phyloP scores from a whole-genome alignment of 1,140 invertebrate genomes.

The Ceratina australensis region DNA sequence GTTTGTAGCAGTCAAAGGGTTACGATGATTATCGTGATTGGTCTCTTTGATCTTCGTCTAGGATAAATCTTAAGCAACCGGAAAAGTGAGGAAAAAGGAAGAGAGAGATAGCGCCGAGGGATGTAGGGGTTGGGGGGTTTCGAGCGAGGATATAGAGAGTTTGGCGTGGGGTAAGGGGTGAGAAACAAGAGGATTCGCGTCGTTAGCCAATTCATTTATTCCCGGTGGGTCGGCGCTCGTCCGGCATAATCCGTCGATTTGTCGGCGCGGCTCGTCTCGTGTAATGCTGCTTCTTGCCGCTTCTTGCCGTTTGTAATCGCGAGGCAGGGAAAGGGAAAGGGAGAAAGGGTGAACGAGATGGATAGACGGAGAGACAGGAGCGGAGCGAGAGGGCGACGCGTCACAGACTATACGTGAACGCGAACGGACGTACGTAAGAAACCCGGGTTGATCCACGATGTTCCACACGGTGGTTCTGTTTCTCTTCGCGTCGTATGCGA shows the following conservation, averaged over 20 bases:
- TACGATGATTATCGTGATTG: too few species aligned
- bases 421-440: constrained; percentile 60
- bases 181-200: constrained; percentile 59
- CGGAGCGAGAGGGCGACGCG: constrained; percentile 64
- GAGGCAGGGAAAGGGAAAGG: constrained; percentile 31
- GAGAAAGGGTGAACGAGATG: constrained; percentile 57
- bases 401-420: constrained; percentile 71
- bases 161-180: constrained; percentile 15
- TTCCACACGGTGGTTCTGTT: constrained; percentile 54
- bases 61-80: neutral
- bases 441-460: constrained; percentile 65
- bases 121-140: neutral
- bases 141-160: neutral
- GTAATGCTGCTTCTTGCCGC: constrained; percentile 73
- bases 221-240: constrained; percentile 67
- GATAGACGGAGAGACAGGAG: constrained; percentile 20
- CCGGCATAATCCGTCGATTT: constrained; percentile 77
- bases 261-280: constrained; percentile 74
- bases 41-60: too few species aligned
- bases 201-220: constrained; percentile 76
- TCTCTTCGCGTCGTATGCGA: constrained; percentile 25
- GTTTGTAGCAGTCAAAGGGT: too few species aligned
- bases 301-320: constrained; percentile 76
- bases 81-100: constrained; percentile 8
- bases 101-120: too few species aligned